Base-by-base conservation (phyloP, 2,888 invertebrate genomes). In the Epirrhoe tristata region DNA sequence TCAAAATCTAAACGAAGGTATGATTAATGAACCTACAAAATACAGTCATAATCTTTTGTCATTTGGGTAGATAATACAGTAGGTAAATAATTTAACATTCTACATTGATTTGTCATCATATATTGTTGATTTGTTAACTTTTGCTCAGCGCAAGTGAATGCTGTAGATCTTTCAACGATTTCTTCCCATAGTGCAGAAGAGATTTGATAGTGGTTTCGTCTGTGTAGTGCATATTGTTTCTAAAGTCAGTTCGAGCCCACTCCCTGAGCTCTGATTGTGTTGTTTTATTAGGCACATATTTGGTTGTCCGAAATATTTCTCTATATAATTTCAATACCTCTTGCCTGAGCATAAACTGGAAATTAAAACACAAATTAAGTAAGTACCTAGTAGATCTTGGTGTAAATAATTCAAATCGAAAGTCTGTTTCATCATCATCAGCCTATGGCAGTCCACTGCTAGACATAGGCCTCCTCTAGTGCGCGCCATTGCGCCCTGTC, bases 171-270 rank as follows among this genome's bases (percentile, higher is more conserved):
- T 94, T 95, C 46, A 97, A 89, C 48, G 96, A 96, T 73, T 96
- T 95, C 77, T 95, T 94, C 10, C 97, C 97, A 81, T 96, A 94
- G 67, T 95, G 93, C n/a, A 97, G 82, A 82, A 96, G 90, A 82
- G 95, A 94, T 88, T 96, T 97, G 14, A 97, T 96, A 0, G 95
- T 89, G 1, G 95, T 93, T 89, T 97, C 97, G 78, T 97, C 97
- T 1, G 93, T 95, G 69, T 96, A 95, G 72, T 96, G 90, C 79
- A 94, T 95, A 83, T 97, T 96, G 3, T 91, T 94, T 74, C 94
- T 95, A 80, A 98, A 98, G 81, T 97, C 97, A 14, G 94, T 84
- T 63, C 96, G 93, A 0, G 96, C 96, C 97, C 97, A 98, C 55
- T 95, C 93, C 64, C 88, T 94, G 17, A 98, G 86, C 76, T 97